Percentiles rank a stretch among this genome's conserved stretches.
phyloP scores from a whole-genome alignment of 2,797 vertebrate genomes.

The Brachyrhaphis roseni region DNA sequence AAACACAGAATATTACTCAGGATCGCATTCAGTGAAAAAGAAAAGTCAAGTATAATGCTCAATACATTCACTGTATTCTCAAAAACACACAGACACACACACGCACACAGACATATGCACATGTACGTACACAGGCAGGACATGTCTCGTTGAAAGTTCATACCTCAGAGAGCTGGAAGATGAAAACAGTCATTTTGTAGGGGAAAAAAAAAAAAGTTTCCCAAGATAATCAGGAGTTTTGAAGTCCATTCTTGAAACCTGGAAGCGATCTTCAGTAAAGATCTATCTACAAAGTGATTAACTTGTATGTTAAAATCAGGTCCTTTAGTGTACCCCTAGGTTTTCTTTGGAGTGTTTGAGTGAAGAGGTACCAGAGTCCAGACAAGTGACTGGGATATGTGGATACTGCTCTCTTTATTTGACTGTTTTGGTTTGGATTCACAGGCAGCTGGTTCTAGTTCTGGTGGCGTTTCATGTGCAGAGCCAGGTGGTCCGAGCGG shows the following conservation, averaged over 20 bases:
- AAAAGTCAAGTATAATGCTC: slow-evolving; percentile 68
- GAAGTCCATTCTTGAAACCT: background rate
- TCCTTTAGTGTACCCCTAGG: background rate
- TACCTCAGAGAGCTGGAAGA: slow-evolving; percentile 30
- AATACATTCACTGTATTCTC: slow-evolving; percentile 72
- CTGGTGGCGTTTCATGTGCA: slow-evolving; percentile 94
- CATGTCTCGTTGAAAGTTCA: slow-evolving; percentile 46
- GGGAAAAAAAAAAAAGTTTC: slow-evolving; percentile 1
- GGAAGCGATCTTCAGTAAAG: slow-evolving; percentile 5
- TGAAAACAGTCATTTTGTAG: slow-evolving; percentile 9
- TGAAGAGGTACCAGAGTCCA: background rate
- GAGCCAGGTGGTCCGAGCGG: slow-evolving; percentile 92
- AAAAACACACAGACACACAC: slow-evolving; percentile 48
- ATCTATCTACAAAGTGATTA: background rate
- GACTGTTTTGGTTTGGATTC: background rate
- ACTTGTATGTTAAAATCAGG: background rate
- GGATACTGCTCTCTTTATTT: background rate
- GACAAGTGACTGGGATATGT: background rate
- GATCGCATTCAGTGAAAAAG: slow-evolving; percentile 32
- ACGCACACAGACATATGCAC: slow-evolving; percentile 41
- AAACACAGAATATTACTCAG: slow-evolving; percentile 11
- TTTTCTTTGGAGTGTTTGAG: slow-evolving; percentile 3
- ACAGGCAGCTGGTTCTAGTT: slow-evolving; percentile 69
- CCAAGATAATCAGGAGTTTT: slow-evolving; percentile 23
- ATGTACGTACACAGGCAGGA: slow-evolving; percentile 65